Evolutionary conservation across 1,140 invertebrate species (phyloP), one percentile per base, ranked within the genome.

Genomic region (Leptinotarsa undecemlineata): DNA sequence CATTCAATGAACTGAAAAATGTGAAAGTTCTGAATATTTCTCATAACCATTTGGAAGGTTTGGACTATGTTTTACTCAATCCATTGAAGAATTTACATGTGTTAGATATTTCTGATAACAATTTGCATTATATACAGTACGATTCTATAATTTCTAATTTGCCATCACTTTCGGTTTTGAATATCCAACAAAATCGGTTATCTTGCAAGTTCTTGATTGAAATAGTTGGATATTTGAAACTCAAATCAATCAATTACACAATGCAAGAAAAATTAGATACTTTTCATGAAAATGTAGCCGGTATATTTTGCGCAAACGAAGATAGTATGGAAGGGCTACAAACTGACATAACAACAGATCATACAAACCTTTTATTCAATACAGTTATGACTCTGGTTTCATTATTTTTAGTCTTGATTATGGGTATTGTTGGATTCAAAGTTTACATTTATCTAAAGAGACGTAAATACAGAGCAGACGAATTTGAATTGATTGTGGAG

Each of bases 241-340:
- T 72, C 17, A 82, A 80, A 48, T n/a, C 73, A 21, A 79, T 83
- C 11, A 78, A 71, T 23, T 84, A 77, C 57, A 83, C 79, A 3
- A 74, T 78, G 13, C 81, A 80, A 69, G 80, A 84, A 69, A 69
- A 80, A 67, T 72, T 80, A 4, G 62, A 81, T 23, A 77, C 80
- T 62, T 77, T 81, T 60, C 77, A 78, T 61, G 79, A 83, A 63
- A 84, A 84, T 76, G 79, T 84, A 48, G 81, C 76, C 14, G 83
- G 83, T 11, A 84, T 84, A 72, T 79, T 79, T 68, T 84, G 83
- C 63, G 76, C 74, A 60, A 77, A 79, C 71, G 60, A 69, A 60
- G 8, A 76, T 8, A 66, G 60, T 8, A 17, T 13, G 68, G 70
- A n/a, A 66, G 1, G 61, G 33, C 48, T 70, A 2, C 26, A 33